Base-by-base conservation (phyloP, 2,113 vertebrate genomes). In the Corydoras maculifer region DNA sequence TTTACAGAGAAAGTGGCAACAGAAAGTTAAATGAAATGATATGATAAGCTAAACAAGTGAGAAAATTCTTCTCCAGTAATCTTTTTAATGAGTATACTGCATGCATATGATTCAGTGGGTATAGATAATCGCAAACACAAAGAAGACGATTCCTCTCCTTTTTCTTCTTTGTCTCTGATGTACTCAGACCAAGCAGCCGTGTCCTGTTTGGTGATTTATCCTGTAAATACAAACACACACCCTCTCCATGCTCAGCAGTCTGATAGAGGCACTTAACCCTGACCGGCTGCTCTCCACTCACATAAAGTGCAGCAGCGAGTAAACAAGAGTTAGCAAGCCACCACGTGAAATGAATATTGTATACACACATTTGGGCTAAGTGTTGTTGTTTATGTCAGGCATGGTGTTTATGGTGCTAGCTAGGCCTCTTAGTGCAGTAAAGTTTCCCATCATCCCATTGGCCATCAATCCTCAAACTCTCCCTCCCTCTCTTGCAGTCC, bases 341-440 rank as follows among this genome's bases (percentile, higher is more conserved):
- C 82, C 84, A 79, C 72, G 80, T 82, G 78, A 76, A 83, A 89
- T 90, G 84, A 89, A 90, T 91, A 90, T 89, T 89, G 85, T 84
- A 88, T 87, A 86, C 80, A 84, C 82, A 83, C 83, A 85, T 82
- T 82, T 80, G 79, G 75, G 84, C 85, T 87, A 88, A 89, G 87
- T 88, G 87, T 89, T 86, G 86, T 89, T 88, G 87, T 90, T 88
- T 88, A 89, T 90, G 88, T 90, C 88, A 78, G 82, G 79, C 85
- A 86, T 84, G 78, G 78, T 84, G 81, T 91, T 91, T 89, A 89
- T 89, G 76, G 83, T 78, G 81, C 83, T 87, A 85, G 81, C 81
- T 85, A 84, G 86, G 82, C 86, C 87, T 90, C 85, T 89, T 86
- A 88, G 82, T 77, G 84, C 87, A 85, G 87, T 88, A 86, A 88